Evolutionary conservation across 1,140 invertebrate species (phyloP).

Genomic region (Drosophila sucinea): DNA sequence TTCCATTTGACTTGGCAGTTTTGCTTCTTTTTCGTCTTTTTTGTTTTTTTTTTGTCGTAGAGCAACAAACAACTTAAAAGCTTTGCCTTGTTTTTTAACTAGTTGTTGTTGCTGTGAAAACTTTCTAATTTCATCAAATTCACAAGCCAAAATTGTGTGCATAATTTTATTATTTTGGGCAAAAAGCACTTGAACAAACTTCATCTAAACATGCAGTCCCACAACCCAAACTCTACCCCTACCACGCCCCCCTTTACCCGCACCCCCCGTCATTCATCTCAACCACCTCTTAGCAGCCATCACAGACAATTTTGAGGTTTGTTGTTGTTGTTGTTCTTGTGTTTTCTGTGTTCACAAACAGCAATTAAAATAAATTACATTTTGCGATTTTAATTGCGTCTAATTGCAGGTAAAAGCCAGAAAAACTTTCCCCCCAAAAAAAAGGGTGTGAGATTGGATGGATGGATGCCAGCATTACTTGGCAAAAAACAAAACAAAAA

Average conservation of each 20-base stretch:
- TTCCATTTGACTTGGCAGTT: constrained; percentile 20
- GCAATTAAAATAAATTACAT: constrained; percentile 81
- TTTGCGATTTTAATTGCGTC: constrained; percentile 78
- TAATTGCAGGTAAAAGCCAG: constrained; percentile 78
- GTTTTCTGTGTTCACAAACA: constrained; percentile 45
- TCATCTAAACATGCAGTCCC: constrained; percentile 74
- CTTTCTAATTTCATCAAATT: constrained; percentile 78
- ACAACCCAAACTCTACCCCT: constrained; percentile 23
- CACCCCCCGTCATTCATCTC: neutral
- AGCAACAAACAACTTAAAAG: neutral
- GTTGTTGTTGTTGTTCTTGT: constrained; percentile 48
- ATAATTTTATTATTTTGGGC: constrained; percentile 75
- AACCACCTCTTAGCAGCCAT: constrained; percentile 8
- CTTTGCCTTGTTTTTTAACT: constrained; percentile 4
- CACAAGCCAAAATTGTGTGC: constrained; percentile 75
- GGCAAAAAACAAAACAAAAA: constrained; percentile 14
- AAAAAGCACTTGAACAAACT: constrained; percentile 70
- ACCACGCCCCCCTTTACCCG: neutral
- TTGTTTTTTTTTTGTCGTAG: too few species aligned
- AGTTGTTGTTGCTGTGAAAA: constrained; percentile 30
- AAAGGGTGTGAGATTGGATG: constrained; percentile 46
- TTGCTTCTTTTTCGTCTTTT: neutral
- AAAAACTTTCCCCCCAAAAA: constrained; percentile 56
- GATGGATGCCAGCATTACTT: neutral
- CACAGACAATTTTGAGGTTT: constrained; percentile 44